Evolutionary conservation across 2,797 vertebrate genomes (phyloP), one percentile per base, ranked within the genome.

Genomic region (Tragelaphus oryx): DNA sequence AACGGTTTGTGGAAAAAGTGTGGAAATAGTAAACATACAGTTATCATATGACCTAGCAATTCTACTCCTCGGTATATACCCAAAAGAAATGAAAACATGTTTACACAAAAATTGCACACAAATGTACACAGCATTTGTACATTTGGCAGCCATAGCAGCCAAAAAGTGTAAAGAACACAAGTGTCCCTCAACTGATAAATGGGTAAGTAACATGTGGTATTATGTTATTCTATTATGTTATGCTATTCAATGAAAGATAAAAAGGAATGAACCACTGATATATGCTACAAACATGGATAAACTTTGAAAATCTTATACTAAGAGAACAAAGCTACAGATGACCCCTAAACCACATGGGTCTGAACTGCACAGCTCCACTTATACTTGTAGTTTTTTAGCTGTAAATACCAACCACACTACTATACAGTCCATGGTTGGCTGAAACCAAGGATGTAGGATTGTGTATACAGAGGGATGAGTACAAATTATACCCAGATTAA

Each of bases 71-170:
- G 11, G n/a, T 48, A 65, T 62, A 57, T 37, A 60, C 10, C 18
- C 30, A 30, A 92, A 82, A 88, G 60, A 95, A 95, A 59, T 83
- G 20, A 90, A 78, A 96, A 90, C 44, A 71, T 24, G 22, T 28
- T 86, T 26, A 79, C 37, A 75, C 18, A 86, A 93, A 92, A 92
- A 44, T 17, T 81, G 28, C 71, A 79, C 4, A 57, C 37, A 92
- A 86, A 85, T 92, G 59, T 46, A 76, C n/a, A 84, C 0, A 76
- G 24, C 30, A 92, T 30, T 74, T 78, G 87, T 91, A 89, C 33
- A n/a, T 24, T 5, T 54, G 52, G 78, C n/a, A 78, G 75, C 46
- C 75, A 78, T 41, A 94, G 65, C 10, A 79, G 44, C 8, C 75
- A 71, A 92, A 87, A 83, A 46, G 50, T 46, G 18, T 46, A 91